phyloP scores from a whole-genome alignment of 2,113 vertebrate species.

The Nerophis ophidion region DNA sequence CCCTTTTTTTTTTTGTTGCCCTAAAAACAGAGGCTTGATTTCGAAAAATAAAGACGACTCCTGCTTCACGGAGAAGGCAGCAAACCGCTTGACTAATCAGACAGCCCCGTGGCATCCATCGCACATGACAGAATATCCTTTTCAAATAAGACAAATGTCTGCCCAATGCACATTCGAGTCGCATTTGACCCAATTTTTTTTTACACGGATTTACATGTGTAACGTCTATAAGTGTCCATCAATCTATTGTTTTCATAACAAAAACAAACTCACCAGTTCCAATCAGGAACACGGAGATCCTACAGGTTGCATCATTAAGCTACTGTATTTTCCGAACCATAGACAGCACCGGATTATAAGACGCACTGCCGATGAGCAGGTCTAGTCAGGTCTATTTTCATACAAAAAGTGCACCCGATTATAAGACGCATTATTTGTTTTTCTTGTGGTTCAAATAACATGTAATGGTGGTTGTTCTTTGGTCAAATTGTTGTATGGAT shows the following conservation, averaged over 20 bases:
- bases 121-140: constrained; percentile 25
- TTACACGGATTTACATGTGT: background rate
- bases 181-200: constrained; percentile 22
- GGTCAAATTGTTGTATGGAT: no score
- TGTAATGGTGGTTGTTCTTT: no score
- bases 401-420: no score
- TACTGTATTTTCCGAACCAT: no score
- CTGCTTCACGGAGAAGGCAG: constrained; percentile 17
- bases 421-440: no score
- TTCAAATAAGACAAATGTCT: constrained; percentile 28
- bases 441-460: no score
- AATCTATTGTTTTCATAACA: background rate
- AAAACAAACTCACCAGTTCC: background rate
- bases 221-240: background rate
- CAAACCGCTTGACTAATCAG: constrained; percentile 28
- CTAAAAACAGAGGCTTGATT: constrained; percentile 18
- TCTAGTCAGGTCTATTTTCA: no score
- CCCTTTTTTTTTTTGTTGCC: constrained; percentile 24
- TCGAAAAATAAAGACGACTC: constrained; percentile 43
- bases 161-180: constrained; percentile 12
- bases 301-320: no score
- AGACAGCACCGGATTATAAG: no score
- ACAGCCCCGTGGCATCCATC: constrained; percentile 41
- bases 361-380: no score
- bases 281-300: background rate